phyloP scores from a whole-genome alignment of 2,113 vertebrate species.

The Jaculus jaculus region DNA sequence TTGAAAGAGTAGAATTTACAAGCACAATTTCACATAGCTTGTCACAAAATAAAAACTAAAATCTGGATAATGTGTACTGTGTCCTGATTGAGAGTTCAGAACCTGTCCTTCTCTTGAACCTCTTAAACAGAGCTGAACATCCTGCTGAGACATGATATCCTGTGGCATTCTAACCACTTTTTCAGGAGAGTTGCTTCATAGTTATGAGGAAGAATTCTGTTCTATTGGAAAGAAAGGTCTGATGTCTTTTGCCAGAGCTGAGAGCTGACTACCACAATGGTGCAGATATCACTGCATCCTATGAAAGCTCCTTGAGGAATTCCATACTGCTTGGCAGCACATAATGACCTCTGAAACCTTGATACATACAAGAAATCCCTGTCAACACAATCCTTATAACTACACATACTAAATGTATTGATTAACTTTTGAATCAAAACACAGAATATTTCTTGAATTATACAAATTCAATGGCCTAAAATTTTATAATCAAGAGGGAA shows the following conservation, averaged over 20 bases:
- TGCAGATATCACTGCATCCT: background rate
- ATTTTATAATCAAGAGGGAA: conserved; percentile 31
- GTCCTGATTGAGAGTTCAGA: background rate
- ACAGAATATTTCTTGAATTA: background rate
- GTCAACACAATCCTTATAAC: conserved; percentile 21
- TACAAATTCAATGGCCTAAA: background rate
- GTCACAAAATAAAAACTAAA: background rate
- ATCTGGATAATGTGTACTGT: background rate
- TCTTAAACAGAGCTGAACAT: background rate
- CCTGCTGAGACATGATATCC: background rate
- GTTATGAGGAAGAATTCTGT: background rate
- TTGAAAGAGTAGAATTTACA: background rate
- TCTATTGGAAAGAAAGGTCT: background rate
- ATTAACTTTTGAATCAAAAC: conserved; percentile 22
- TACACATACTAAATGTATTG: background rate
- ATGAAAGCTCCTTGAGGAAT: background rate
- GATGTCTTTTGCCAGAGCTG: background rate
- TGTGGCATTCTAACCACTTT: background rate
- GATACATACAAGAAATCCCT: conserved; percentile 3
- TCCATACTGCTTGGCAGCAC: conserved; percentile 40
- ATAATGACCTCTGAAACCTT: conserved; percentile 16
- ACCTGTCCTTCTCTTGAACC: background rate
- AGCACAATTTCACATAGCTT: background rate
- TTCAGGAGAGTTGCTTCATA: background rate
- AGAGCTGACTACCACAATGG: background rate